phyloP scores from a whole-genome alignment of 35 echinoderm and acorn worm genomes.

The Ophioderma brevispina region DNA sequence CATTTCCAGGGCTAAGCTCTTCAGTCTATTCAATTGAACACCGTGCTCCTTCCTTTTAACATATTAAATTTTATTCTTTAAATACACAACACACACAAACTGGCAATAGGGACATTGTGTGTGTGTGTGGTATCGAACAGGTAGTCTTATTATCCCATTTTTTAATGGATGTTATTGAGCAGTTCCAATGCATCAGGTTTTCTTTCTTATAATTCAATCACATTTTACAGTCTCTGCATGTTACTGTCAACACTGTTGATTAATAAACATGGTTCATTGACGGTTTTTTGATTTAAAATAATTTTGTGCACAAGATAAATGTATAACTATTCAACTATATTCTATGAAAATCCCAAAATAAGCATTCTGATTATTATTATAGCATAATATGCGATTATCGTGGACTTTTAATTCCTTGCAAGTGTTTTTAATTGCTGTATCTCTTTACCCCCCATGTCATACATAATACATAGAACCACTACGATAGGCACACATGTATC shows the following conservation, averaged over 20 bases:
- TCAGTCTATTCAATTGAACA: conserved; percentile 10
- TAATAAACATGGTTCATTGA: neutral
- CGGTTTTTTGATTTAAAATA: neutral
- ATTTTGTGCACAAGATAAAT: neutral
- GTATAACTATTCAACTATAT: too few relatives aligned
- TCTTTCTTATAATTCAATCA: too few relatives aligned
- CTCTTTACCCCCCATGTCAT: too few relatives aligned
- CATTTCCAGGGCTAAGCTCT: neutral
- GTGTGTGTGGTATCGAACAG: neutral
- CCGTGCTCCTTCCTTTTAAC: conserved; percentile 4
- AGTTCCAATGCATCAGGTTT: neutral
- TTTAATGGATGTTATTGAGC: conserved; percentile 4
- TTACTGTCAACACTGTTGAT: neutral
- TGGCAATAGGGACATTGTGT: neutral
- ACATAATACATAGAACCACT: too few relatives aligned
- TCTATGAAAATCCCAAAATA: too few relatives aligned
- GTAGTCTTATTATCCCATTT: neutral
- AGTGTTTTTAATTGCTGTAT: too few relatives aligned
- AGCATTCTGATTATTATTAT: too few relatives aligned
- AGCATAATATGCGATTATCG: too few relatives aligned
- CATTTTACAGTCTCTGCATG: neutral
- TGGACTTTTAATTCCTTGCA: too few relatives aligned
- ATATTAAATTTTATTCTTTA: neutral
- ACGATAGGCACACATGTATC: too few relatives aligned
- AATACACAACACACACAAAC: neutral